Conservation (phyloP, 2,797 vertebrate species). For the Paguma larvata region DNA sequence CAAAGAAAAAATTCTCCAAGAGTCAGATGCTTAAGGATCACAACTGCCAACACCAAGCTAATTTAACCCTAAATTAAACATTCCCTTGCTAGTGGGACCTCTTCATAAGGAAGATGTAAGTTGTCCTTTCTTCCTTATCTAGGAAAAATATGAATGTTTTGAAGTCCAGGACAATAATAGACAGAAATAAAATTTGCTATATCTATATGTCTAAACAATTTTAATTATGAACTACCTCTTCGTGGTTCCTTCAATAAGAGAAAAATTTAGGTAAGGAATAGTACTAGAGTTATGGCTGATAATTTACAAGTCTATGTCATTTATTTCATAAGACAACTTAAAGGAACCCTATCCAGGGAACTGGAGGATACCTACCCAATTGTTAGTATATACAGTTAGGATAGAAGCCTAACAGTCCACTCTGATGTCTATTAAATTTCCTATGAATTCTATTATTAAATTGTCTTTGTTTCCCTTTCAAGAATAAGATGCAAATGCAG, state of each 20-base stretch:
- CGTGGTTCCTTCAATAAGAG: neutral
- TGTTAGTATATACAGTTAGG: neutral
- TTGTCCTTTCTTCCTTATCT: neutral
- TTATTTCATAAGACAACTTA: slow-evolving; percentile 58
- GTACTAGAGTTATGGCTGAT: neutral
- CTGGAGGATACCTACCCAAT: neutral
- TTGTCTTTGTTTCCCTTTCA: neutral
- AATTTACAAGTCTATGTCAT: neutral
- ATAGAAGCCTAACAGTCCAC: neutral
- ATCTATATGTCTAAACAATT: slow-evolving; percentile 13
- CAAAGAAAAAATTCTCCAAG: slow-evolving; percentile 14
- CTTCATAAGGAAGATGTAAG: neutral
- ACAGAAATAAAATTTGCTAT: neutral
- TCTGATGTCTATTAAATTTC: slow-evolving; percentile 5
- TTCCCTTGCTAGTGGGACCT: neutral
- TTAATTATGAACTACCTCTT: neutral
- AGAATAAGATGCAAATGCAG: neutral
- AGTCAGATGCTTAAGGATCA: slow-evolving; percentile 46
- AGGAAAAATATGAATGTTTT: slow-evolving; percentile 11
- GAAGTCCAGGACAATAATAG: neutral
- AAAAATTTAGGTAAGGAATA: slow-evolving; percentile 38
- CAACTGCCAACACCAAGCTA: slow-evolving; percentile 69
- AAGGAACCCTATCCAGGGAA: neutral
- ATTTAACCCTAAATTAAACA: slow-evolving; percentile 78
- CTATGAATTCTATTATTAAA: slow-evolving; percentile 54